phyloP scores from a whole-genome alignment of 2,888 invertebrate genomes.

The Hypomecis punctinalis region DNA sequence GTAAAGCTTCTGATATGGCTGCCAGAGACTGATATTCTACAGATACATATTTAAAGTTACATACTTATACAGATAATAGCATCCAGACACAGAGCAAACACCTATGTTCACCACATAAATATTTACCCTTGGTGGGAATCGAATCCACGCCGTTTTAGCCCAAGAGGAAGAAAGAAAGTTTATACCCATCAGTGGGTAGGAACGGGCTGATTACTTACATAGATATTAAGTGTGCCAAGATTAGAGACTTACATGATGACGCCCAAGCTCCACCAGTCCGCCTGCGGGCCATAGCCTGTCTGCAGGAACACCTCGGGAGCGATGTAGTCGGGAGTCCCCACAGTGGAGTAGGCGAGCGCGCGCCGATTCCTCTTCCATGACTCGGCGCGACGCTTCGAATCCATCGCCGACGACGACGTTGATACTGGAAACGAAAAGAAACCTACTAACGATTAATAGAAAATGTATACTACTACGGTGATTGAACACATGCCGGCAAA shows the following conservation, averaged over 20 bases:
- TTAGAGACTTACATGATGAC: slow-evolving; percentile 96
- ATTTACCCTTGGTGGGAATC: too few species aligned
- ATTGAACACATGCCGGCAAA: background rate
- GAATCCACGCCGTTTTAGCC: too few species aligned
- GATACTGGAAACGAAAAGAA: slow-evolving; percentile 64
- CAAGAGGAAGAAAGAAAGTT: too few species aligned
- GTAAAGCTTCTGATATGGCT: too few species aligned
- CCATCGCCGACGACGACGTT: slow-evolving; percentile 89
- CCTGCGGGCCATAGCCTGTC: slow-evolving; percentile 98
- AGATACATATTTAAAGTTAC: too few species aligned
- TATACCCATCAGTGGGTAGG: too few species aligned
- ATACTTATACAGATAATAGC: too few species aligned
- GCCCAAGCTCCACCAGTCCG: slow-evolving; percentile 99
- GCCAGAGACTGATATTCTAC: too few species aligned
- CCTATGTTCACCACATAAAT: too few species aligned
- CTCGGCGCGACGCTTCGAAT: slow-evolving; percentile 98
- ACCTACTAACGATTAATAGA: slow-evolving; percentile 36
- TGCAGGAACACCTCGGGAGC: slow-evolving; percentile 99
- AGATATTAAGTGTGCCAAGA: too few species aligned
- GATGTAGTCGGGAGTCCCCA: slow-evolving; percentile 99
- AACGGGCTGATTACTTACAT: too few species aligned
- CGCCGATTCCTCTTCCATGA: slow-evolving; percentile 99
- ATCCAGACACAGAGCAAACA: too few species aligned
- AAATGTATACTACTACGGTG: slow-evolving; percentile 24
- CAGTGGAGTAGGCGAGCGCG: slow-evolving; percentile 96